Evolutionary conservation across 2,797 vertebrate species (phyloP), one percentile per base, ranked within the genome.

Genomic region (Chelmon rostratus): DNA sequence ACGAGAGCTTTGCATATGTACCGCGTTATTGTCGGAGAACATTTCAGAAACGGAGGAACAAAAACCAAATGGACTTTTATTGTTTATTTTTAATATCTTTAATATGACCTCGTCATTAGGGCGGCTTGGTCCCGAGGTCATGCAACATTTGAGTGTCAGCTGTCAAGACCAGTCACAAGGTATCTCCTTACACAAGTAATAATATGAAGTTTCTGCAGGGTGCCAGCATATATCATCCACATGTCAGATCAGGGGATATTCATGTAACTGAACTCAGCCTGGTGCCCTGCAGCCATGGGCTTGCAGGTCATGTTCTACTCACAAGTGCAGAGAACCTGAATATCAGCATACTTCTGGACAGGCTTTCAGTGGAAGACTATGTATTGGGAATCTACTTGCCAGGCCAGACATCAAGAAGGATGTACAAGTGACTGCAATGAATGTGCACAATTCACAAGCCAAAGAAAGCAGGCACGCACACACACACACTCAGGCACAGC

Each of bases 271-370:
- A 88, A 53, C 73, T 37, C 75, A 73, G 77, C 74, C 21, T 44
- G 1, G 19, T 80, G 82, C 77, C 88, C 82, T 80, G 82, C 80
- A 86, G 89, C 73, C 68, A 59, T 1, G 49, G 81, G 79, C 86
- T 83, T 57, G 81, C 76, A 83, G 92, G 92, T 91, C 88, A 86
- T 16, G 61, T 72, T 69, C 62, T 66, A 37, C 77, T 76, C 80
- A 58, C 54, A 25, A 87, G 66, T 40, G 37, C 66, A 78, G 49
- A 79, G 82, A 94, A 94, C 93, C 86, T 87, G 93, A 92, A 92
- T 78, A 81, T 91, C 92, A 78, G 88, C 93, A 94, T 94, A 91
- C 85, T 93, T 94, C 75, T 80, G 86, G 79, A 82, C 72, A 77
- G 77, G 79, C 81, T 78, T 38, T 65, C 31, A 38, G 58, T 70